Conservation (phyloP, 2,113 vertebrate genomes). For the Hystrix cristata region DNA sequence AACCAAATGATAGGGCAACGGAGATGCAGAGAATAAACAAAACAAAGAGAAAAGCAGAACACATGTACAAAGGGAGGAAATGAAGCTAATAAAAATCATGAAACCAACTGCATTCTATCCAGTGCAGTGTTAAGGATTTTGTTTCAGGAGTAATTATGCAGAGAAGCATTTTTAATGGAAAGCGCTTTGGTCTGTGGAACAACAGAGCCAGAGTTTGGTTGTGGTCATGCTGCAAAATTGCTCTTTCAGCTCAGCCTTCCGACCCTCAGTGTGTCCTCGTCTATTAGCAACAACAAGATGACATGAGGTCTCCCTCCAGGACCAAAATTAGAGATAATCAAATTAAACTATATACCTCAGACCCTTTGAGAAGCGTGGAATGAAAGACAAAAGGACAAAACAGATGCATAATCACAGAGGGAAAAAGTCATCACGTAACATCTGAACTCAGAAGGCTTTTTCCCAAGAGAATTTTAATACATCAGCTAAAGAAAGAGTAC, state of each 20-base stretch:
- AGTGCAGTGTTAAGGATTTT: neutral
- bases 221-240: neutral
- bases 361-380: neutral
- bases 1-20: neutral
- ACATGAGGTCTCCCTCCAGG: neutral
- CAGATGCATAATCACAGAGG: neutral
- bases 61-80: neutral
- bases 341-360: neutral
- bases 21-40: neutral
- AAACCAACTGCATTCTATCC: neutral
- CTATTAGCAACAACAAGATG: neutral
- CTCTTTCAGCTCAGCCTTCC: slow-evolving; percentile 13
- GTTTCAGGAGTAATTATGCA: neutral
- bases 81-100: neutral
- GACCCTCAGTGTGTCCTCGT: neutral
- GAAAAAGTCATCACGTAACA: neutral
- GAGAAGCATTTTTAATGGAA: neutral
- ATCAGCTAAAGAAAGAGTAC: neutral
- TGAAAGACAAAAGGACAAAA: neutral
- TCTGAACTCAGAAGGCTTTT: neutral
- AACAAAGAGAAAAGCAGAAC: neutral
- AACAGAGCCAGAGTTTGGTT: neutral
- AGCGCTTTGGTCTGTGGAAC: slow-evolving; percentile 11
- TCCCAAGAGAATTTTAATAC: neutral
- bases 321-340: neutral